Evolutionary conservation across 2,888 invertebrate genomes (phyloP).

Genomic region (Eubasilissa splendida): DNA sequence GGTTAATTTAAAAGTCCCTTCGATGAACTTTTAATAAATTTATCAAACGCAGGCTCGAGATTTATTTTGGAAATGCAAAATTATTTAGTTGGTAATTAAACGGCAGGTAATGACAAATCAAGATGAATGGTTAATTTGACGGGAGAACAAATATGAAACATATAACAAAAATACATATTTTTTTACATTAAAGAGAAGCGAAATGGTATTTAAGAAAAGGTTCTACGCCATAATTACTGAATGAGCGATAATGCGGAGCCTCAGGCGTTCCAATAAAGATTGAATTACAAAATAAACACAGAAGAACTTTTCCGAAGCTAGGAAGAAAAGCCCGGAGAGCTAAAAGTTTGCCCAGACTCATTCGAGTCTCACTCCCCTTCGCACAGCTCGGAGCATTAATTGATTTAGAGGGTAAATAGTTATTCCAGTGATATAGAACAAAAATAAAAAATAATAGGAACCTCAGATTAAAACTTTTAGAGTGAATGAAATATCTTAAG

Average conservation of each 20-base stretch:
- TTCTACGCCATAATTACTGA: not conserved
- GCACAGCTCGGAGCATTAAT: conserved; percentile 1
- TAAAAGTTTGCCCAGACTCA: conserved; percentile 17
- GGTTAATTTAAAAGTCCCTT: too few species aligned
- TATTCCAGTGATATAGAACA: conserved; percentile 2
- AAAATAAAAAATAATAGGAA: not conserved
- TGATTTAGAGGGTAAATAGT: conserved; percentile 17
- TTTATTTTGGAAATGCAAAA: too few species aligned
- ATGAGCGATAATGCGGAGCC: conserved; percentile 35
- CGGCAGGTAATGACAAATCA: too few species aligned
- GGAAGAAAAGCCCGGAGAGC: conserved; percentile 19
- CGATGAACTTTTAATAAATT: too few species aligned
- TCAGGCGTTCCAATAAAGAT: conserved; percentile 50
- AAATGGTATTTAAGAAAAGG: not conserved
- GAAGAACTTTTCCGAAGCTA: not conserved
- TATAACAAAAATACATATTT: too few species aligned
- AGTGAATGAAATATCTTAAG: too few species aligned
- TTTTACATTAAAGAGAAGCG: too few species aligned
- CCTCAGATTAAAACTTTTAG: too few species aligned
- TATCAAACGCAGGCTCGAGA: too few species aligned
- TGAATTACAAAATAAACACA: conserved; percentile 52
- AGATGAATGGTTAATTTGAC: too few species aligned
- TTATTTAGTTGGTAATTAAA: too few species aligned
- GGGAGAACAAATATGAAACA: too few species aligned
- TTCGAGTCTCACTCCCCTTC: not conserved